Percentiles rank a stretch among this genome's conserved stretches.
Evolutionary conservation across 2,797 vertebrate species (phyloP).

Genomic region (Amniataba percoides): DNA sequence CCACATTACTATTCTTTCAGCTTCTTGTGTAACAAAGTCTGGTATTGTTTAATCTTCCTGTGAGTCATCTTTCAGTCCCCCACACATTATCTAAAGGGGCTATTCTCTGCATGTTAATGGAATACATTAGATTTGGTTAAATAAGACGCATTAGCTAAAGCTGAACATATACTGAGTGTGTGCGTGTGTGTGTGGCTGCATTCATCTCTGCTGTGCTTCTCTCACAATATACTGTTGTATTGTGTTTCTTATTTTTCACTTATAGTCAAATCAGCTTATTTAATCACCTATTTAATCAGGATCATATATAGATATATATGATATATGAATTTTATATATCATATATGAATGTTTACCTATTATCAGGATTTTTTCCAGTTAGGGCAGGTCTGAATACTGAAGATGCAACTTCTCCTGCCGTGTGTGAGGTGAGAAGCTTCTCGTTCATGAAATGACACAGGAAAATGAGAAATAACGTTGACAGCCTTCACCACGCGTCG

Average conservation of each 20-base stretch:
- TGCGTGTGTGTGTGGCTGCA: not conserved
- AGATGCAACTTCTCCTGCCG: not conserved
- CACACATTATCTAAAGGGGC: slow-evolving; percentile 42
- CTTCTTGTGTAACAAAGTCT: slow-evolving; percentile 56
- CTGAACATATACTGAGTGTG: not conserved
- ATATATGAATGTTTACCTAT: no score
- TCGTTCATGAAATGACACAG: slow-evolving; percentile 5
- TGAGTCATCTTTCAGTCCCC: slow-evolving; percentile 59
- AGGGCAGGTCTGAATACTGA: not conserved
- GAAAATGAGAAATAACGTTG: slow-evolving; percentile 1
- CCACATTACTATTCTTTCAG: slow-evolving; percentile 16
- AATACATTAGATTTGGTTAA: slow-evolving; percentile 22
- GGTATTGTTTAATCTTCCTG: slow-evolving; percentile 35
- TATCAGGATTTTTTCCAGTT: not conserved
- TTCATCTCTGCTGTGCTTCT: not conserved
- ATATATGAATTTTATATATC: no score
- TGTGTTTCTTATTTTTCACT: not conserved
- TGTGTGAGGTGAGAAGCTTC: not conserved
- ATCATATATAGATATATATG: not conserved
- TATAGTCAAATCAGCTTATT: not conserved
- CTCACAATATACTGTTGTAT: not conserved
- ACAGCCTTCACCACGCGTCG: not conserved
- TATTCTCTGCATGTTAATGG: slow-evolving; percentile 44
- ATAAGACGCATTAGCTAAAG: not conserved
- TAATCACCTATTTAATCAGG: not conserved